A percentile compares a stretch with the other conserved stretches of the same genome.
These are phyloP conservation scores for Meles meles DNA, from an alignment of 2,113 vertebrate genomes.

Conservation along the genomic window DNA sequence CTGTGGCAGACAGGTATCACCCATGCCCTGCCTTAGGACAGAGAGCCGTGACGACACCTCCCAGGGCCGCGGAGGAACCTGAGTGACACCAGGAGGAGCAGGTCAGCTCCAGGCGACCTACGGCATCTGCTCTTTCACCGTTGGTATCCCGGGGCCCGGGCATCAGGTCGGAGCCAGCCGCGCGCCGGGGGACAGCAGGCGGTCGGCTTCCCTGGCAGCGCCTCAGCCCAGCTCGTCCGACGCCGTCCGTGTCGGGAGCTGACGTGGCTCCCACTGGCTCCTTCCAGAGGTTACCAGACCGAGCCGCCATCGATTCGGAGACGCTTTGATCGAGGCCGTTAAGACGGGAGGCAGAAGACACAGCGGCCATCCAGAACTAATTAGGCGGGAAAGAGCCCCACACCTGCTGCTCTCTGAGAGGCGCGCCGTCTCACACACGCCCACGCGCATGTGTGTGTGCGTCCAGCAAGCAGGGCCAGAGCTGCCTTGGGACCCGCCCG, in stretches of 20 bases:
- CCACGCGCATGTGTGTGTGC: not conserved
- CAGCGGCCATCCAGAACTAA: slow-evolving; percentile 36
- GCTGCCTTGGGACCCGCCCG: not conserved
- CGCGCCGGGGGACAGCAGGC: not conserved
- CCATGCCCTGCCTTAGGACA: not conserved
- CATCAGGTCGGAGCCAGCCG: accelerated
- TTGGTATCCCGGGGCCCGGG: no score
- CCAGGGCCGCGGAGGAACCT: not conserved
- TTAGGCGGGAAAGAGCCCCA: not conserved
- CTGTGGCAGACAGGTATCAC: not conserved
- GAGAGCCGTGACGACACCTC: not conserved
- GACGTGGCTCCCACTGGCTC: not conserved
- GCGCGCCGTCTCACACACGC: not conserved
- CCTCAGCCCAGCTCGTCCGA: not conserved
- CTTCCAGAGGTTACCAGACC: slow-evolving; percentile 10
- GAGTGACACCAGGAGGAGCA: accelerated
- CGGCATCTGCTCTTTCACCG: no score
- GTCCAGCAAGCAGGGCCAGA: not conserved
- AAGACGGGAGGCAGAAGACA: slow-evolving; percentile 20
- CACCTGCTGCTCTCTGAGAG: not conserved
- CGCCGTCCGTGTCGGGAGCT: slow-evolving; percentile 29
- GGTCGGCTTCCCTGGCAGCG: not conserved
- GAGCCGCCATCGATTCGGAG: not conserved
- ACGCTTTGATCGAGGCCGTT: not conserved
- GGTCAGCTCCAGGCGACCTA: not conserved